phyloP scores from a whole-genome alignment of 2,113 vertebrate genomes.

The Chauna torquata region DNA sequence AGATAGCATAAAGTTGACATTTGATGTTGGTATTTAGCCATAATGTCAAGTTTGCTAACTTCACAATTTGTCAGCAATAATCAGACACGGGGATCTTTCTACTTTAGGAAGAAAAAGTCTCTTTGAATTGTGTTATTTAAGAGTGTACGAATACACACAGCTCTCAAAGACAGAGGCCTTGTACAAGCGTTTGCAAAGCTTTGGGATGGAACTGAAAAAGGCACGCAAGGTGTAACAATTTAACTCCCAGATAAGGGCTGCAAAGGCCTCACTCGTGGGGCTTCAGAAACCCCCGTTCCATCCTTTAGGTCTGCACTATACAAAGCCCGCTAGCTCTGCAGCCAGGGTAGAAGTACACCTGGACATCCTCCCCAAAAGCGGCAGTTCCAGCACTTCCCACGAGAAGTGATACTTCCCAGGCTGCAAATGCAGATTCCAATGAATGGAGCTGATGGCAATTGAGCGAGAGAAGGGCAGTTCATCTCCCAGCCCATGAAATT shows the following conservation, averaged over 20 bases:
- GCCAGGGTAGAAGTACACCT: neutral
- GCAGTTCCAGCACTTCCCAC: neutral
- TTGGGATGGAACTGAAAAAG: neutral
- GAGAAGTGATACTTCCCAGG: neutral
- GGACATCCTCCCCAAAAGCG: neutral
- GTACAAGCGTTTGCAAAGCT: neutral
- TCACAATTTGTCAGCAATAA: neutral
- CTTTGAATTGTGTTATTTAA: neutral
- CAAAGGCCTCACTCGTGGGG: neutral
- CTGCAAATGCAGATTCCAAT: neutral
- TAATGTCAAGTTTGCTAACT: neutral
- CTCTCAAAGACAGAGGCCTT: neutral
- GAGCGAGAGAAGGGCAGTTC: slow-evolving; percentile 51
- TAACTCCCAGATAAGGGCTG: neutral
- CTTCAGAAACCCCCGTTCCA: neutral
- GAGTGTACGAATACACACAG: neutral
- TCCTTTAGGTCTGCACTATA: neutral
- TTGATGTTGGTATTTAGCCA: neutral
- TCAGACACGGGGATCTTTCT: neutral
- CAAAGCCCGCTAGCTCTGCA: neutral
- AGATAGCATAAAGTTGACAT: neutral
- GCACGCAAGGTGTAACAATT: neutral
- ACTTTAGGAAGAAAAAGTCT: neutral
- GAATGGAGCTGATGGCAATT: slow-evolving; percentile 58
- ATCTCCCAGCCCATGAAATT: slow-evolving; percentile 61